Conservation (phyloP, 2,113 vertebrate genomes). For the Proteles cristata region DNA sequence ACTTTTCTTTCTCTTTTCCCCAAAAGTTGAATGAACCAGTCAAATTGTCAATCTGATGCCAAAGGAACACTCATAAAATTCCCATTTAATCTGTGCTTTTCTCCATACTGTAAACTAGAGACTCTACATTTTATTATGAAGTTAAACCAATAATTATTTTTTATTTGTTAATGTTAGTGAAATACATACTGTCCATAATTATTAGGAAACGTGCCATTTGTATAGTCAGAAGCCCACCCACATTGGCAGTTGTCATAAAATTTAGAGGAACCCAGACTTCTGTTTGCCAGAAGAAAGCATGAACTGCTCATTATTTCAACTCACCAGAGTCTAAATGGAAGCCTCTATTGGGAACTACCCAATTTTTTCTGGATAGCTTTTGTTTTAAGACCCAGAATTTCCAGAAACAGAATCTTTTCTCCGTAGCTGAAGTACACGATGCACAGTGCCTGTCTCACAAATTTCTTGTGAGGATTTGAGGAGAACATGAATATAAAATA, state of each 20-base stretch:
- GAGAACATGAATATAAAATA: neutral
- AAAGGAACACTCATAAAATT: neutral
- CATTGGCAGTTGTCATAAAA: neutral
- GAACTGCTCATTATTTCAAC: neutral
- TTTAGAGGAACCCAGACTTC: neutral
- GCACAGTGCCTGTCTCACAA: neutral
- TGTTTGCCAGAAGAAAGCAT: neutral
- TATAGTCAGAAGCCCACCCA: neutral
- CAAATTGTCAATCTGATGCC: neutral
- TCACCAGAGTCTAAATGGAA: neutral
- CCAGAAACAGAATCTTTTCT: neutral
- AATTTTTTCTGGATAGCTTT: neutral
- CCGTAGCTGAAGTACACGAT: rapidly evolving
- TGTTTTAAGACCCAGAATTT: neutral
- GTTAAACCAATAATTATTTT: neutral
- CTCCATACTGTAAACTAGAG: neutral
- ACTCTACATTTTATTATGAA: neutral
- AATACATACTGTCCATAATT: neutral
- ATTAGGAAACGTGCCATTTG: neutral
- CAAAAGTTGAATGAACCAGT: neutral
- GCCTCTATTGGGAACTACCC: neutral
- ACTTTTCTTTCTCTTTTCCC: neutral
- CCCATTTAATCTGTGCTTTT: neutral
- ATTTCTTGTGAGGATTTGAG: neutral
- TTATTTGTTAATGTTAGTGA: neutral